Percentiles rank a stretch among this genome's conserved stretches.
Conservation (phyloP, 1,140 invertebrate species). For the Lerema accius region DNA sequence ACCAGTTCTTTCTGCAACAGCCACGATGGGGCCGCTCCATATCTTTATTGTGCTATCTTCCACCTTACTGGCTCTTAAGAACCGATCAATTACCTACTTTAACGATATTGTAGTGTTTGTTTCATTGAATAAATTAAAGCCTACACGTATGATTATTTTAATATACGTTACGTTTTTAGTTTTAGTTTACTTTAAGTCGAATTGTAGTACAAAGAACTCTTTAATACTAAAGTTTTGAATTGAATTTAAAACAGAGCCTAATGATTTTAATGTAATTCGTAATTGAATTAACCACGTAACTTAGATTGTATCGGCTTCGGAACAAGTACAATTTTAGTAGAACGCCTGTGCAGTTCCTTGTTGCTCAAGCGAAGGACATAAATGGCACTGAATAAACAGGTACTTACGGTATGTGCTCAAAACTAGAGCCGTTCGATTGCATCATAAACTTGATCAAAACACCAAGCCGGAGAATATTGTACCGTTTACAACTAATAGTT, state of each 20-base stretch:
- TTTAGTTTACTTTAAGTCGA: too few species aligned
- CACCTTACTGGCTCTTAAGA: background rate
- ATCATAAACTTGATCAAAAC: background rate
- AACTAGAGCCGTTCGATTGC: conserved; percentile 19
- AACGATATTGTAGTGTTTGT: background rate
- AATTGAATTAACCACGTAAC: too few species aligned
- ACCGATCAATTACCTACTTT: background rate
- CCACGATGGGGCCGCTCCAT: conserved; percentile 1
- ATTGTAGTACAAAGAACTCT: too few species aligned
- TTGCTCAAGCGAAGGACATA: conserved; percentile 53
- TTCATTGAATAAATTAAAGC: background rate
- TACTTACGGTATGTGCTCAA: conserved; percentile 39
- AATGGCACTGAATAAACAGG: conserved; percentile 47
- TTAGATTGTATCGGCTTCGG: conserved; percentile 8
- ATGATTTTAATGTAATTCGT: too few species aligned
- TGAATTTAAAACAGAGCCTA: too few species aligned
- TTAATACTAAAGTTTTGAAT: too few species aligned
- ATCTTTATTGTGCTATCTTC: background rate
- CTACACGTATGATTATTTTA: too few species aligned
- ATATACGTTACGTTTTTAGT: too few species aligned
- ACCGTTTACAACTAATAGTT: conserved; percentile 16
- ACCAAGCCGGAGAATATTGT: conserved; percentile 23
- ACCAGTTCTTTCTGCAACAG: conserved; percentile 36
- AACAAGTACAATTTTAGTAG: conserved; percentile 10
- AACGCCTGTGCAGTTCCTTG: conserved; percentile 44